Evolutionary conservation across 1,140 invertebrate species (phyloP), one percentile per base, ranked within the genome.

Genomic region (Drosophila pseudoananassae): DNA sequence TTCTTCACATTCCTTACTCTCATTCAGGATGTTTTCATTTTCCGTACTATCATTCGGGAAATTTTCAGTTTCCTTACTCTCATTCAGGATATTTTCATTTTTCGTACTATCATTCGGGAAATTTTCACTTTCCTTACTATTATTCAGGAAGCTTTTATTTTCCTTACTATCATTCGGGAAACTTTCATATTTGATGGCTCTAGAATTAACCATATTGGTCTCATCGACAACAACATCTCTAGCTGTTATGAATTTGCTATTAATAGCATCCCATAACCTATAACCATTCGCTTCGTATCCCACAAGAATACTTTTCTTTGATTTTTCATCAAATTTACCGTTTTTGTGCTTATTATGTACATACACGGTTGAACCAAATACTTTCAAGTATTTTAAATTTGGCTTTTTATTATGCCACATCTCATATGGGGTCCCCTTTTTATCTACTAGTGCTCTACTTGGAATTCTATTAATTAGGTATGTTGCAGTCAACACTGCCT

Each of bases 401-500:
- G 9, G 7, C 29, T 31, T 31, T 31, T 10, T 31, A 31, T 31
- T 9, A 31, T 31, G 31, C 8, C 31, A 9, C 8, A 31, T 31
- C 31, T 31, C 31, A 10, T 54, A 23, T 33, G 27, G 27, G 0
- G 14, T 12, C 8, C n/a, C 3, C 3, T 14, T 9, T 31, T 31
- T 51, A 29, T 66, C 9, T 38, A 29, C 27, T 5, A 61, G 17
- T 20, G 47, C 57, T 17, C 33, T 60, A 9, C 56, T 60, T n/a
- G 55, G 56, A 47, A 20, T 60, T 33, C 64, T 14, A 9, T 68
- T 60, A 60, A 46, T 45, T 61, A 68, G 50, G 4, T 68, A 50
- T 23, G 36, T 68, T 51, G 46, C 56, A 49, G 64, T 68, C 40
- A 61, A 59, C 1, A 65, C 43, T n/a, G 54, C 54, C 40, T 65